These are phyloP conservation scores for Oceanodroma tethys DNA, from an alignment of 2,113 vertebrate species.

Conservation along the genomic window DNA sequence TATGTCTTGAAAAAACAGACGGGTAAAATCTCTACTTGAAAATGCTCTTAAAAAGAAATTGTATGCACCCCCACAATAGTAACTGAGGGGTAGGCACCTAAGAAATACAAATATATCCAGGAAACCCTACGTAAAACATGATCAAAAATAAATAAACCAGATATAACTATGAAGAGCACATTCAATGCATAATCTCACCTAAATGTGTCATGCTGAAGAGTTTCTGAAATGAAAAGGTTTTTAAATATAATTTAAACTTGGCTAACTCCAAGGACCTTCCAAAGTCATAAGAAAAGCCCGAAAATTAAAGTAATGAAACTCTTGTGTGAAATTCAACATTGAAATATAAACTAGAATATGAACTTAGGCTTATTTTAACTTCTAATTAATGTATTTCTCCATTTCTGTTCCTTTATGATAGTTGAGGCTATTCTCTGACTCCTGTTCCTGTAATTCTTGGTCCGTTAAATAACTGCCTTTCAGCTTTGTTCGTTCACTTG, in stretches of 20 bases:
- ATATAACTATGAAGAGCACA: neutral
- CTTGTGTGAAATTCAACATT: neutral
- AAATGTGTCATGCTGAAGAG: neutral
- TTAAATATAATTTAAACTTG: neutral
- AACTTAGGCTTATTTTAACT: neutral
- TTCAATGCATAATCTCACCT: neutral
- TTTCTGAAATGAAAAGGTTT: neutral
- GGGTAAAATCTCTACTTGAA: neutral
- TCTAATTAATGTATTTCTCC: neutral
- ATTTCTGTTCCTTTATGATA: neutral
- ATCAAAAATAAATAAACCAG: neutral
- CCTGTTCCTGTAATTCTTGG: neutral
- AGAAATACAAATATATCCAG: neutral
- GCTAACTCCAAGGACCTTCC: neutral
- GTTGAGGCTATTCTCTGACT: neutral
- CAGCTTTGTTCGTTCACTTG: neutral
- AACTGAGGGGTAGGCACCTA: neutral
- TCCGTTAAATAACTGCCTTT: neutral
- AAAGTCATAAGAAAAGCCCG: neutral
- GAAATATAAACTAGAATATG: neutral
- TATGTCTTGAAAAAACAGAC: neutral
- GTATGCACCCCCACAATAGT: neutral
- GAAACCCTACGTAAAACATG: neutral
- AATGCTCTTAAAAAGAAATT: neutral
- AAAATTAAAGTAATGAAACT: neutral